Evolutionary conservation across 2,113 vertebrate genomes (phyloP).

Genomic region (Paraplagusia blochii): DNA sequence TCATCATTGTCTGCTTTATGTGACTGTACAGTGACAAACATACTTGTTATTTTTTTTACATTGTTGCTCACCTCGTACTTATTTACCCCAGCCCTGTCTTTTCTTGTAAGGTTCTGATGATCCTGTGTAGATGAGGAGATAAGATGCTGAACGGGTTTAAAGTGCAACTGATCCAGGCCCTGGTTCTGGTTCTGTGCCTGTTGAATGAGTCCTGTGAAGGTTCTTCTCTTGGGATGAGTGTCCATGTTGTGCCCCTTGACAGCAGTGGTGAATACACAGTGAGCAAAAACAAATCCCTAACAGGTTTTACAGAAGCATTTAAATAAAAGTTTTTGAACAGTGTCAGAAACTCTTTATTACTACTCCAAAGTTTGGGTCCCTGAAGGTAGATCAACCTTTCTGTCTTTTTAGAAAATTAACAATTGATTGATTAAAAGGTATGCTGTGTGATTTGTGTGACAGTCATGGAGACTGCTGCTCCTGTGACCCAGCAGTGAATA

Average conservation of each 20-base stretch:
- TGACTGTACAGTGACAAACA: no score
- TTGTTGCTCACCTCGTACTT: neutral
- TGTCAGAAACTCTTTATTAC: neutral
- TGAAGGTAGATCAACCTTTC: no score
- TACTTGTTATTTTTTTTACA: no score
- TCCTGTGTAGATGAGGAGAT: neutral
- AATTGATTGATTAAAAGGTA: no score
- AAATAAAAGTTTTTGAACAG: neutral
- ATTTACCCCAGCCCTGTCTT: neutral
- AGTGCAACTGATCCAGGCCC: slow-evolving; percentile 13
- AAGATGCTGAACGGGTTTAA: slow-evolving; percentile 35
- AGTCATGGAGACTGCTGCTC: no score
- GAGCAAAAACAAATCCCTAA: neutral
- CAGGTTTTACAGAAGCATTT: neutral
- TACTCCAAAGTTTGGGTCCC: no score
- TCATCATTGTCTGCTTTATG: no score
- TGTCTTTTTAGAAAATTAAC: no score
- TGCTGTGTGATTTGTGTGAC: no score
- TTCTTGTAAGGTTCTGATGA: neutral
- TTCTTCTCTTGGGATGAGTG: slow-evolving; percentile 58
- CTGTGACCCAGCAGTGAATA: no score
- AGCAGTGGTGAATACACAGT: slow-evolving; percentile 43
- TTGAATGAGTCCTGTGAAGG: neutral
- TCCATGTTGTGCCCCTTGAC: slow-evolving; percentile 53
- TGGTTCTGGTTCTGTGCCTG: slow-evolving; percentile 40